These are phyloP conservation scores for Forpus xanthops DNA, from an alignment of 2,797 vertebrate genomes.

Conservation along the genomic window DNA sequence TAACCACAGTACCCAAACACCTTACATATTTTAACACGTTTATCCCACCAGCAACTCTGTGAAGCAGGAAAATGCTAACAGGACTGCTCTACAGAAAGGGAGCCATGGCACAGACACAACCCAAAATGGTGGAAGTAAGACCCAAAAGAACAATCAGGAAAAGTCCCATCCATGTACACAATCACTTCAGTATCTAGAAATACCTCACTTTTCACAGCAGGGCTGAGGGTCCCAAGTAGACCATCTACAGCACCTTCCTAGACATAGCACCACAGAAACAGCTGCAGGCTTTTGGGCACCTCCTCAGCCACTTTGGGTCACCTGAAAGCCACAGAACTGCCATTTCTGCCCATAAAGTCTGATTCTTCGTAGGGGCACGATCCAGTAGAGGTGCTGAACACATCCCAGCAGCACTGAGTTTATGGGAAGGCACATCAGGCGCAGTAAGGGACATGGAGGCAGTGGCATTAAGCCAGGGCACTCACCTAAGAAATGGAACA, in stretches of 20 bases:
- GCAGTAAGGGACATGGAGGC: accelerated
- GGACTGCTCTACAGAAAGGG: neutral
- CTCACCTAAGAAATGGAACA: neutral
- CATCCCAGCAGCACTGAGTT: neutral
- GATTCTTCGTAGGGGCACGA: neutral
- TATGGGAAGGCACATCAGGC: neutral
- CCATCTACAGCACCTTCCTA: neutral
- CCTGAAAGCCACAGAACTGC: neutral
- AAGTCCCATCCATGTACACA: neutral
- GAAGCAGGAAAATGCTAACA: neutral
- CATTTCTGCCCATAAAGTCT: neutral
- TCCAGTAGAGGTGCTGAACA: neutral
- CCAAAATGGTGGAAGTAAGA: neutral
- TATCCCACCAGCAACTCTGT: neutral
- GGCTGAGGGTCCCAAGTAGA: neutral
- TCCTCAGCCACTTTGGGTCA: neutral
- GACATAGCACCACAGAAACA: neutral
- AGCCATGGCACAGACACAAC: neutral
- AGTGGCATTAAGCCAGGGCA: neutral
- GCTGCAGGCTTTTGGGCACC: neutral
- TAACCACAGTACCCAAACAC: neutral
- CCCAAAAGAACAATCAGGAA: neutral
- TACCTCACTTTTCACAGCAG: neutral
- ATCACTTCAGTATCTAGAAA: neutral
- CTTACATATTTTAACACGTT: neutral